Evolutionary conservation across 2,888 invertebrate species (phyloP), one percentile per base, ranked within the genome.

Genomic region (Erannis defoliaria): DNA sequence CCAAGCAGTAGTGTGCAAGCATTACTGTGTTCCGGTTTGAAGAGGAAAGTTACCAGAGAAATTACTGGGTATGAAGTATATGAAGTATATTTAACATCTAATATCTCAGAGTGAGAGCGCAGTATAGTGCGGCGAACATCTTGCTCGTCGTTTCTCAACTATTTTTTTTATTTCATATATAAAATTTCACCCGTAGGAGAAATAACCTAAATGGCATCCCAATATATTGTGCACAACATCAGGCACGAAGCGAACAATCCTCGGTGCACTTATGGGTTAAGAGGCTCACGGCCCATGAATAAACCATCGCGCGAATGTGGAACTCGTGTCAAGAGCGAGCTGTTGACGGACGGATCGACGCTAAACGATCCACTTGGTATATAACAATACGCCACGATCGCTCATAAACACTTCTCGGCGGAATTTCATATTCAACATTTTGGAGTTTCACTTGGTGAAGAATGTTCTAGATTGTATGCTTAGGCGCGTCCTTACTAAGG

Each of bases 251-350:
- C 68, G 72, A 74, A 71, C 75, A 74, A 76, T 77, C 78, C 74
- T 75, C 77, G 77, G 57, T 72, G 76, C 81, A 78, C 80, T 82
- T 74, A 77, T n/a, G 67, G 67, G 67, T 70, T 68, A 73, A 80
- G 78, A 74, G 80, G 74, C 74, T 76, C 73, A 74, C 67, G 69
- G 71, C 62, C 75, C 70, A 87, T 87, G 87, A 86, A 87, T 87
- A 86, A 87, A 86, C 84, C 87, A 88, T 86, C 66, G 73, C 64
- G 67, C 72, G 82, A 84, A 87, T 87, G 87, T 85, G 85, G 84
- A 82, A 80, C 83, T 81, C 84, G 71, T 86, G 86, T 88, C 82
- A 78, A 85, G 84, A 74, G 78, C 64, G 74, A 76, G 70, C 77
- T 82, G 84, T 85, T 85, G 84, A 86, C 79, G 77, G 80, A 81